Evolutionary conservation across 2,797 vertebrate genomes (phyloP), one percentile per base, ranked within the genome.

Genomic region (Lerista edwardsae): DNA sequence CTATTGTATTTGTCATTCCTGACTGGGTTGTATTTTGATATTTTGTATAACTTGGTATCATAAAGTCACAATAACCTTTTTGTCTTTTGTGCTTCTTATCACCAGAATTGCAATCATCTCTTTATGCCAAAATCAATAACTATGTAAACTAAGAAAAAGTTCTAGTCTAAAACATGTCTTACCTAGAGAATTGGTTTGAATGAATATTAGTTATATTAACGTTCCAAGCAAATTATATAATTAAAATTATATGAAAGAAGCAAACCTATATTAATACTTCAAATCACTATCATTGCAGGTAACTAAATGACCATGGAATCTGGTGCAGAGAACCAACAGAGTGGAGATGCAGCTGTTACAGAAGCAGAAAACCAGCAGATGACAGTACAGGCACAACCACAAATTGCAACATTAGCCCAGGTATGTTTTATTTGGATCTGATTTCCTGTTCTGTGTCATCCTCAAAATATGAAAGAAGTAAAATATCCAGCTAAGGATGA

Each of bases 221-320:
- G 34, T 72, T 5, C 8, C 9, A 15, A 67, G 41, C 31, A 67
- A n/a, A 65, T 39, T 39, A 12, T 72, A 6, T 72, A 71, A 21
- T 64, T 84, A 51, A 64, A 74, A 29, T 9, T 57, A 41, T 87
- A 91, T 83, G 75, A 87, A 91, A 90, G 90, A 91, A 87, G 90
- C 87, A 88, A 93, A 91, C 88, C 93, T 91, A 93, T 92, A 95
- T 1, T 62, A 82, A 90, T 87, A 91, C 91, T 89, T 87, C 83
- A 94, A 93, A 95, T 95, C 79, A 80, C 93, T 96, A 84, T 96
- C 91, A 94, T 96, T 95, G 88, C 96, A 98, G 98, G 96, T 97
- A 93, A 98, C 97, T 98, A 97, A 97, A 98, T 99, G 98, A 99
- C 97, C 96, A 99, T 99, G 98, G 98, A 99, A 96, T 98, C 97